Conservation (phyloP, 2,888 invertebrate genomes). For the Serripes groenlandicus region DNA sequence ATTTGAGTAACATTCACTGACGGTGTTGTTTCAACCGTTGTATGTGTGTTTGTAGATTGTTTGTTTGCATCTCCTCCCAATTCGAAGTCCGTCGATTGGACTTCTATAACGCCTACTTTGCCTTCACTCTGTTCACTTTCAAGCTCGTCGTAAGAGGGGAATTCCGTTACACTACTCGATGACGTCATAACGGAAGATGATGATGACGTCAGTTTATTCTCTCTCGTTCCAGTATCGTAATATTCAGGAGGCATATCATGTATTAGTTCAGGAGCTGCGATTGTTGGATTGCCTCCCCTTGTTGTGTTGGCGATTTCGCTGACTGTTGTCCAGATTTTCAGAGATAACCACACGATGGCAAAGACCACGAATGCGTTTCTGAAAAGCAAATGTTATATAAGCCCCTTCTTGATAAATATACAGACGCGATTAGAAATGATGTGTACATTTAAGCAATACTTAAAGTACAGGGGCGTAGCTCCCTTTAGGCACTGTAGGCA, state of each 20-base stretch:
- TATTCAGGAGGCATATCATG: background rate
- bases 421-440: too few species aligned
- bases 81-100: background rate
- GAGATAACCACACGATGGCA: constrained; percentile 6
- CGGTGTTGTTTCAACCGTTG: background rate
- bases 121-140: background rate
- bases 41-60: background rate
- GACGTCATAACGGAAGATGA: background rate
- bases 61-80: background rate
- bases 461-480: too few species aligned
- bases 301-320: background rate
- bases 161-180: background rate
- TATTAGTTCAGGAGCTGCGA: background rate
- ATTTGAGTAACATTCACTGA: too few species aligned
- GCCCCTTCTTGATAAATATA: too few species aligned
- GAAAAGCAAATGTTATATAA: too few species aligned
- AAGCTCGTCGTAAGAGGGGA: too few species aligned
- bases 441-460: too few species aligned
- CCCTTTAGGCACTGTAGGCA: too few species aligned
- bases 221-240: background rate
- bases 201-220: background rate
- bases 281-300: background rate
- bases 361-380: background rate
- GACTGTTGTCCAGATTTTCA: background rate
- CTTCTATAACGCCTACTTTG: background rate